phyloP scores from a whole-genome alignment of 2,797 vertebrate genomes.

The Danio choprae region DNA sequence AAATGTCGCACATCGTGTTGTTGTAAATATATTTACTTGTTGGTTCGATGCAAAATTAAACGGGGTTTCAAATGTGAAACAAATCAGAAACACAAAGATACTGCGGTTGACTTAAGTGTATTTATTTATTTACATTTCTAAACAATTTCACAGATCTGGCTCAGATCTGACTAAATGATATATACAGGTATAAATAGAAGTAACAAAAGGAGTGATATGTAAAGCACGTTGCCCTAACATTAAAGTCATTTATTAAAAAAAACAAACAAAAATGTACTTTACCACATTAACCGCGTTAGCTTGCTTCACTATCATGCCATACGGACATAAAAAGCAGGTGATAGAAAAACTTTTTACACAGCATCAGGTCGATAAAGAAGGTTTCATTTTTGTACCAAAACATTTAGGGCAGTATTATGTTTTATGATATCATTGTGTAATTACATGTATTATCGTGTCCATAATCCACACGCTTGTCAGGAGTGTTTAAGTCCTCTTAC shows the following conservation, averaged over 20 bases:
- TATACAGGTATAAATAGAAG: constrained; percentile 78
- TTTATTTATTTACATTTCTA: constrained; percentile 78
- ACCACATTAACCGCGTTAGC: constrained; percentile 15
- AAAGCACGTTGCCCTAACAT: constrained; percentile 43
- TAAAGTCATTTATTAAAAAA: constrained; percentile 31
- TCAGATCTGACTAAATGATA: constrained; percentile 71
- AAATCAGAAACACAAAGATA: constrained; percentile 47
- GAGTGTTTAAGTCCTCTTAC: not conserved
- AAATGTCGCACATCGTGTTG: constrained; percentile 25
- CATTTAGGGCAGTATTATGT: constrained; percentile 26
- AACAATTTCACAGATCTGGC: constrained; percentile 71
- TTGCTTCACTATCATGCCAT: constrained; percentile 26
- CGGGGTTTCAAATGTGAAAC: constrained; percentile 5
- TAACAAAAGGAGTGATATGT: constrained; percentile 75
- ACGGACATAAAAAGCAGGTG: constrained; percentile 26
- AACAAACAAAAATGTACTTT: constrained; percentile 39
- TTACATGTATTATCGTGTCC: not conserved
- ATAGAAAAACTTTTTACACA: constrained; percentile 50
- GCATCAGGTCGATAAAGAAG: constrained; percentile 48
- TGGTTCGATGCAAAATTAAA: constrained; percentile 33
- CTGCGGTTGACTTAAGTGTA: constrained; percentile 62
- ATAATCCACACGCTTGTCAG: not conserved
- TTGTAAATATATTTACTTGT: constrained; percentile 29
- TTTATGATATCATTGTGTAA: constrained; percentile 9
- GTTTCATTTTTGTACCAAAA: not conserved